Evolutionary conservation across 2,797 vertebrate genomes (phyloP), one percentile per base, ranked within the genome.

Genomic region (Pipistrellus pygmaeus): DNA sequence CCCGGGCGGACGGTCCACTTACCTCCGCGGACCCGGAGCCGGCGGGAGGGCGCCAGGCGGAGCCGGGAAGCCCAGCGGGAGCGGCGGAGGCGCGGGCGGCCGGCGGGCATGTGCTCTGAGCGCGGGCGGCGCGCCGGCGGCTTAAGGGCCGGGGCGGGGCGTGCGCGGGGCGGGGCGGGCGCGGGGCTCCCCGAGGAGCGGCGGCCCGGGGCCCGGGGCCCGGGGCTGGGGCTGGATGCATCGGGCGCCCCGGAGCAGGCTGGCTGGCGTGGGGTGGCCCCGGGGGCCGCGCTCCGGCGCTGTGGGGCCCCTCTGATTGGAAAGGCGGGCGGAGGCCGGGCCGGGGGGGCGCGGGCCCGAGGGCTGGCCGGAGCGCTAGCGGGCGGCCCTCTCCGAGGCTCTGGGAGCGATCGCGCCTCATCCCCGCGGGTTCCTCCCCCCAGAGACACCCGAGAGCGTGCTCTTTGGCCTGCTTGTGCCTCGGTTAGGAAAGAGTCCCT

Each of bases 111-210:
- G 97, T 96, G 98, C 96, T 96, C 96, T 3, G 93, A 60, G 23
- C 23, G 21, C 55, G 57, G 8, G 57, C 57, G 57, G 0, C 57
- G 25, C 23, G 57, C 57, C 57, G 5, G 95, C 30, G 85, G 98
- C 96, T 98, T 98, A 98, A 98, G 98, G 97, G 98, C 98, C 98
- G 98, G 98, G 98, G 98, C 94, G 98, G 98, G 96, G 98, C 85
- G 98, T 96, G 98, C 44, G 80, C 10, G 55, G 21, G 8, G 25
- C 57, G 25, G 25, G 57, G 53, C 91, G 55, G 94, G 88, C 92
- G 38, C 95, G 10, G 44, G 44, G 44, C 44, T 44, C 44, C 44
- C 95, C 90, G 91, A 83, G 82, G 27, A 53, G 90, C 53, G 64
- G 51, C 78, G 14, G 94, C 92, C 91, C 1, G 96, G 88, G 98